A percentile compares a stretch with the other conserved stretches of the same genome.
These are phyloP conservation scores for Chanos chanos DNA, from an alignment of 2,797 vertebrate genomes.

Conservation along the genomic window DNA sequence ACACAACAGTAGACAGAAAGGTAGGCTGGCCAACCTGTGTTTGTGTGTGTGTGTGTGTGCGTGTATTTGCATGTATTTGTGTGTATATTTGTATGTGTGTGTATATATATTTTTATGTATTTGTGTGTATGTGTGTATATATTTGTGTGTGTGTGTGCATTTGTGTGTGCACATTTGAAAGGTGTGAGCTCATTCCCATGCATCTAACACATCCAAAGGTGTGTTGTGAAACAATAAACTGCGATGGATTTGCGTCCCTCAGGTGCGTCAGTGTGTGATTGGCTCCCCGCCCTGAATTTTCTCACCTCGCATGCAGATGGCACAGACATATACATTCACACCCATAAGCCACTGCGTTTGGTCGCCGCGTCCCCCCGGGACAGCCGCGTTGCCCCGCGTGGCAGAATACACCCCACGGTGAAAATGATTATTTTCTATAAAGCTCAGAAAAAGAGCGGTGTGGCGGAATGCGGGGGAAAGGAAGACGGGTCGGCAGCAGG, in stretches of 20 bases:
- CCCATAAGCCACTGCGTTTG: constrained; percentile 46
- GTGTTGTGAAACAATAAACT: constrained; percentile 45
- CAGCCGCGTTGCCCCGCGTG: constrained; percentile 28
- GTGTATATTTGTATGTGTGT: no score
- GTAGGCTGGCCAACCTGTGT: no score
- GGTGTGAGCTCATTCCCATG: constrained; percentile 38
- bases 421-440: constrained; percentile 55
- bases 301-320: constrained; percentile 50
- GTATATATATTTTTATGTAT: no score
- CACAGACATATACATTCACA: constrained; percentile 54
- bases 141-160: constrained; percentile 21
- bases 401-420: constrained; percentile 40
- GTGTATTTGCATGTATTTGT: no score
- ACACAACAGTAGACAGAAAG: no score
- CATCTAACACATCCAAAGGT: constrained; percentile 25
- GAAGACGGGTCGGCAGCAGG: constrained; percentile 19
- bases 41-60: no score
- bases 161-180: constrained; percentile 25
- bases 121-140: constrained; percentile 4
- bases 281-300: constrained; percentile 41
- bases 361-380: constrained; percentile 20
- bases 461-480: constrained; percentile 39
- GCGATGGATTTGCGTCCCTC: constrained; percentile 31
- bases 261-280: constrained; percentile 47
- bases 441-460: constrained; percentile 36